Percentiles rank a stretch among this genome's conserved stretches.
Conservation (phyloP, 2,797 vertebrate species). For the Microhierax caerulescens region DNA sequence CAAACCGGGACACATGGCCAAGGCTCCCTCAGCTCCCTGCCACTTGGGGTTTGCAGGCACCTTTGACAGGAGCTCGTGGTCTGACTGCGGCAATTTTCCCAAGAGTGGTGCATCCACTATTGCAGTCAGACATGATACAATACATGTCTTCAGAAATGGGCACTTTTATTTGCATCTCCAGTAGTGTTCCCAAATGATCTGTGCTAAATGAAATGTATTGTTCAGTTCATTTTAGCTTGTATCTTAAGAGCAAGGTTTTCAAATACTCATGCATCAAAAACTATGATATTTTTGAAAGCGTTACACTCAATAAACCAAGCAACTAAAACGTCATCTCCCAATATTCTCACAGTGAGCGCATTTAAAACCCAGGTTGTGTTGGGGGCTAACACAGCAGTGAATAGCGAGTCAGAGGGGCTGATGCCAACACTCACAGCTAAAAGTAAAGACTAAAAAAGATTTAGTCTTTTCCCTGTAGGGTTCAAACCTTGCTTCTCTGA, state of each 20-base stretch:
- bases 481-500: neutral
- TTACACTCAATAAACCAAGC: neutral
- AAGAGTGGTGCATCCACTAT: fast-evolving
- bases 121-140: neutral
- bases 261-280: neutral
- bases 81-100: neutral
- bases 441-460: no score
- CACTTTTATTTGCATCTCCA: neutral
- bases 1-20: fast-evolving
- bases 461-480: neutral
- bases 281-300: neutral
- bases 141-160: fast-evolving
- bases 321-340: neutral
- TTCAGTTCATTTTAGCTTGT: neutral
- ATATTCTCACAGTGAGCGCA: neutral
- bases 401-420: neutral
- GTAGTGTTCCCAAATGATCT: neutral
- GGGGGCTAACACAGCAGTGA: neutral
- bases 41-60: neutral
- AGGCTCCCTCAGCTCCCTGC: neutral
- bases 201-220: neutral
- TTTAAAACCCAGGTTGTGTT: neutral
- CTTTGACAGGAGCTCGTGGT: neutral
- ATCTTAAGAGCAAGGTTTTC: neutral
- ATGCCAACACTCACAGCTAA: neutral